Evolutionary conservation across 2,797 vertebrate species (phyloP).

Genomic region (Monodelphis domestica): DNA sequence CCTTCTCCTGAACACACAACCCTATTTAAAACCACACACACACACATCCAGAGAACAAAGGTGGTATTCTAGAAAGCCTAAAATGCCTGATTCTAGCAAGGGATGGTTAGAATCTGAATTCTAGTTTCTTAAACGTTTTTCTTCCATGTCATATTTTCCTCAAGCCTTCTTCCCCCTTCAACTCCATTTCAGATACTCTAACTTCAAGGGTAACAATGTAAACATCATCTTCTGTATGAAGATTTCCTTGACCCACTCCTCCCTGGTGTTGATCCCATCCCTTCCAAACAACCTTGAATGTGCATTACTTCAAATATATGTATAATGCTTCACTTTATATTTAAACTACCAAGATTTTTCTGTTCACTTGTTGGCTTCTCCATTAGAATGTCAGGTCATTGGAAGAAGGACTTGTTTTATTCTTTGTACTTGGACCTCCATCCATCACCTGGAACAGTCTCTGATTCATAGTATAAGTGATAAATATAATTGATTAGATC

Average conservation of each 20-base stretch:
- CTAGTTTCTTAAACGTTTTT: neutral
- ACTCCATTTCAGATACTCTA: neutral
- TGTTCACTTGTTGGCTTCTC: neutral
- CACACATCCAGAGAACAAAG: neutral
- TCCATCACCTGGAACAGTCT: neutral
- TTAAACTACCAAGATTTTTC: neutral
- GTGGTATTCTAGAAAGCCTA: no score
- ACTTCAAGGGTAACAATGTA: neutral
- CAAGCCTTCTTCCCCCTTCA: neutral
- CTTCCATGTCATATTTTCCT: neutral
- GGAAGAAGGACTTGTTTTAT: neutral
- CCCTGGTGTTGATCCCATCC: neutral
- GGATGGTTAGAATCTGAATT: neutral
- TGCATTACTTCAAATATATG: neutral
- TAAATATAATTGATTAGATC: neutral
- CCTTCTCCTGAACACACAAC: accelerated
- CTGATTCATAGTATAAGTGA: neutral
- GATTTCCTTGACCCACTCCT: neutral
- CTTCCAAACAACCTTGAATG: neutral
- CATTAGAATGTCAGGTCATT: neutral
- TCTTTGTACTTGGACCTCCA: neutral
- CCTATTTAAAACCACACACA: neutral
- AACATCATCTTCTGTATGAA: neutral
- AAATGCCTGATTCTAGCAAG: neutral
- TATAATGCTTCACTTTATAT: neutral